These are phyloP conservation scores for Eupithecia vulgata DNA, from an alignment of 2,888 invertebrate genomes.

Conservation along the genomic window DNA sequence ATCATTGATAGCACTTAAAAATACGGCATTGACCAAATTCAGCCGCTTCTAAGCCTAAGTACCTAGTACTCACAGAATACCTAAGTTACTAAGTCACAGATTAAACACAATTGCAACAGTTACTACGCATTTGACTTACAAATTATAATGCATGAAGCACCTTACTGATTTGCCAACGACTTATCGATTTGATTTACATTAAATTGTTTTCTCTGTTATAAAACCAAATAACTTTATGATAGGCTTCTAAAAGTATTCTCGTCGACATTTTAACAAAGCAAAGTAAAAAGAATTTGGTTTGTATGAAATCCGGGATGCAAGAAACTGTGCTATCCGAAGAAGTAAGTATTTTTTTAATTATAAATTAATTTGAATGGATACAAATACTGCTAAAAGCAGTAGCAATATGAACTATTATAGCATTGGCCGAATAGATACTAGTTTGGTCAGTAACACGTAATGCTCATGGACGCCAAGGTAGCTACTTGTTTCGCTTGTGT, in stretches of 20 bases:
- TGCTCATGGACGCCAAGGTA: conserved; percentile 42
- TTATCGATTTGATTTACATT: conserved; percentile 4
- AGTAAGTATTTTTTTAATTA: not conserved
- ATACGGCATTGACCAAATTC: conserved; percentile 63
- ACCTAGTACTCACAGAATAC: conserved; percentile 28
- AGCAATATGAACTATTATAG: conserved; percentile 17
- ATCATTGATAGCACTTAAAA: conserved; percentile 36
- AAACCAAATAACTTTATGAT: not conserved
- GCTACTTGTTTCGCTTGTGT: conserved; percentile 36
- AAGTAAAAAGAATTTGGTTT: not conserved
- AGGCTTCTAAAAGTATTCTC: not conserved
- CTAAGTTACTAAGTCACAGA: conserved; percentile 30
- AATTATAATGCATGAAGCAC: conserved; percentile 9
- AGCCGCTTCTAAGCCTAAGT: conserved; percentile 40
- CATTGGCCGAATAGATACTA: conserved; percentile 37
- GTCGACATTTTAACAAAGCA: not conserved
- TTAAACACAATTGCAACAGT: conserved; percentile 10
- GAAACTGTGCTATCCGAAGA: not conserved
- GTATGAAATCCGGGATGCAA: not conserved
- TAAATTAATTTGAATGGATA: not conserved
- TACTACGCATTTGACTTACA: conserved; percentile 21
- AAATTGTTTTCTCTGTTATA: not conserved
- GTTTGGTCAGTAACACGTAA: conserved; percentile 46
- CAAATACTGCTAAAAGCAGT: not conserved
- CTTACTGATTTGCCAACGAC: conserved; percentile 6